Evolutionary conservation across 2,113 vertebrate species (phyloP).

Genomic region (Antennarius striatus): DNA sequence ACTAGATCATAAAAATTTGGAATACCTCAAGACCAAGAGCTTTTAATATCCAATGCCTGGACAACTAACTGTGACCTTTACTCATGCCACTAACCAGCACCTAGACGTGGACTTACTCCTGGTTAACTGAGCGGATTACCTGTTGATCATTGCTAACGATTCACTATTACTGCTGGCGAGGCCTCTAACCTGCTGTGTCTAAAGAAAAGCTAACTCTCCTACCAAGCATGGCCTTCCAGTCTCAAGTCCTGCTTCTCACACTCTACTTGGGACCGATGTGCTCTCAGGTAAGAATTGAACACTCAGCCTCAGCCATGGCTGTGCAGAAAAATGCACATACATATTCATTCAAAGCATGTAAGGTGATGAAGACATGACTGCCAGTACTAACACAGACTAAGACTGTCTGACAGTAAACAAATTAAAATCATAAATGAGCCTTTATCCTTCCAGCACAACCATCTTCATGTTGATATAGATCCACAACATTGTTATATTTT

Average conservation of each 20-base stretch:
- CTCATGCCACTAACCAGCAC: slow-evolving; percentile 46
- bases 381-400: not conserved
- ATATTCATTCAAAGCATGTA: not conserved
- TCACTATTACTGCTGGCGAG: slow-evolving; percentile 29
- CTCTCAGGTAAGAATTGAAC: slow-evolving; percentile 70
- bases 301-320: not conserved
- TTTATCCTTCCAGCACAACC: too few species aligned
- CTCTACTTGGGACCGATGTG: slow-evolving; percentile 44
- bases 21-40: slow-evolving; percentile 43
- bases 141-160: slow-evolving; percentile 26
- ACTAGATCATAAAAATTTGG: slow-evolving; percentile 33
- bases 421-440: too few species aligned
- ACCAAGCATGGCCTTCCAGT: slow-evolving; percentile 65
- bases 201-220: slow-evolving; percentile 41
- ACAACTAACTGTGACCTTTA: slow-evolving; percentile 40
- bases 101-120: slow-evolving; percentile 17
- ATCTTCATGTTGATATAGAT: too few species aligned
- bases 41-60: slow-evolving; percentile 8
- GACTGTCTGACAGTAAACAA: too few species aligned
- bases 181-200: slow-evolving; percentile 48
- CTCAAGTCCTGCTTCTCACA: slow-evolving; percentile 52
- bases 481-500: too few species aligned
- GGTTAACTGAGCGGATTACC: slow-evolving; percentile 40
- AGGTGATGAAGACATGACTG: too few species aligned
- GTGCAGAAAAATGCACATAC: not conserved